phyloP scores from a whole-genome alignment of 2,113 vertebrate species.

The Vulpes lagopus region DNA sequence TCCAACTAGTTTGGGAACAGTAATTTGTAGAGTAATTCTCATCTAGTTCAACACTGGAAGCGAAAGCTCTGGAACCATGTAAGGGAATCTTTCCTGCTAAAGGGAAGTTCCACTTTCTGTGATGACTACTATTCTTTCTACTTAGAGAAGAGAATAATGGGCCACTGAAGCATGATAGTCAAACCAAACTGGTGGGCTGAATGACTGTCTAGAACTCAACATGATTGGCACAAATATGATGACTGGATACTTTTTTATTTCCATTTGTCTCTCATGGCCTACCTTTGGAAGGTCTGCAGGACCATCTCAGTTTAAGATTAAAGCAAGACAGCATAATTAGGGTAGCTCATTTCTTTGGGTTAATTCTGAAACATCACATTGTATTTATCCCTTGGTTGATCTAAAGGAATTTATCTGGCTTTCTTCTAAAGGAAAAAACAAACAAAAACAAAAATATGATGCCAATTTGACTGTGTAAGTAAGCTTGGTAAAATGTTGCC shows the following conservation, averaged over 20 bases:
- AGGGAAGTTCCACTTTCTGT: not conserved
- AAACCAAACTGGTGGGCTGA: not conserved
- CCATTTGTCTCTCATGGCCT: not conserved
- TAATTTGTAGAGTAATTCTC: constrained; percentile 60
- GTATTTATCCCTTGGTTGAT: not conserved
- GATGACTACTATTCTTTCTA: not conserved
- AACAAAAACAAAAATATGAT: not conserved
- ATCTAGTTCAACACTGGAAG: not conserved
- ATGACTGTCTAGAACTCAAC: not conserved
- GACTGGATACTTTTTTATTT: not conserved
- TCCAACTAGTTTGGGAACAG: constrained; percentile 66
- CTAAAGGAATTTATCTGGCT: not conserved
- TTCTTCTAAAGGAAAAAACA: constrained; percentile 7
- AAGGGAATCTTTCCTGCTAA: constrained; percentile 46
- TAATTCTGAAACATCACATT: not conserved
- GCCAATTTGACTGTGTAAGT: not conserved
- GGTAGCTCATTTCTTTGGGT: not conserved
- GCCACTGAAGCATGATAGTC: not conserved
- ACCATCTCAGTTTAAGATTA: not conserved
- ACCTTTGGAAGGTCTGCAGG: not conserved
- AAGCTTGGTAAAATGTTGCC: not conserved
- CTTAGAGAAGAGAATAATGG: not conserved
- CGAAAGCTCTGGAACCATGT: not conserved
- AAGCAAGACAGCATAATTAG: not conserved
- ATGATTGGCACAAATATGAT: not conserved